Evolutionary conservation across 2,113 vertebrate species (phyloP).

Genomic region (Pavo muticus): DNA sequence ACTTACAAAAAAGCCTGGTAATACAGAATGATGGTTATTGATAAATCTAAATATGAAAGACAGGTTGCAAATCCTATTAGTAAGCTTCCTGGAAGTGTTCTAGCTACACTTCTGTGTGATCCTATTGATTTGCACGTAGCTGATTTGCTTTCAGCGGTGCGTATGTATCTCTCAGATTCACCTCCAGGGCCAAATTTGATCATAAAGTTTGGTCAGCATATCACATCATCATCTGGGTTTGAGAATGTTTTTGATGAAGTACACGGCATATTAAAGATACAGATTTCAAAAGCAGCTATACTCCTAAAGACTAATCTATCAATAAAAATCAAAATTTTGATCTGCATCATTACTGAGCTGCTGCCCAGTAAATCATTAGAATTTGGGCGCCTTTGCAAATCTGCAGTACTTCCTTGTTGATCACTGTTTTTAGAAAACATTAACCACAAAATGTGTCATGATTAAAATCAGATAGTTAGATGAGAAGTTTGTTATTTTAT

Average conservation of each 20-base stretch:
- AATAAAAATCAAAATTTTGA: not conserved
- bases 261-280: not conserved
- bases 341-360: not conserved
- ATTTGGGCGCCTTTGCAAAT: not conserved
- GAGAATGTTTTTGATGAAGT: not conserved
- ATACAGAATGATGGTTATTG: not conserved
- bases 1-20: not conserved
- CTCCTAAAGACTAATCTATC: not conserved
- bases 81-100: not conserved
- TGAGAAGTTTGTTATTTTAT: not conserved
- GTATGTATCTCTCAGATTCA: not conserved
- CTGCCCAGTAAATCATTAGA: not conserved
- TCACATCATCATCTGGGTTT: not conserved
- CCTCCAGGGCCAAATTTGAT: not conserved
- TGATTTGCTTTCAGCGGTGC: not conserved
- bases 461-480: not conserved
- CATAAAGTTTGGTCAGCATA: not conserved
- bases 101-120: not conserved
- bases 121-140: not conserved
- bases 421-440: not conserved
- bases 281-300: not conserved
- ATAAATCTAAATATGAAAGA: not conserved
- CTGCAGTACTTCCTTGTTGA: not conserved
- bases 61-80: not conserved
- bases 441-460: not conserved